phyloP scores from a whole-genome alignment of 2,113 vertebrate genomes.

The Varanus salvator region DNA sequence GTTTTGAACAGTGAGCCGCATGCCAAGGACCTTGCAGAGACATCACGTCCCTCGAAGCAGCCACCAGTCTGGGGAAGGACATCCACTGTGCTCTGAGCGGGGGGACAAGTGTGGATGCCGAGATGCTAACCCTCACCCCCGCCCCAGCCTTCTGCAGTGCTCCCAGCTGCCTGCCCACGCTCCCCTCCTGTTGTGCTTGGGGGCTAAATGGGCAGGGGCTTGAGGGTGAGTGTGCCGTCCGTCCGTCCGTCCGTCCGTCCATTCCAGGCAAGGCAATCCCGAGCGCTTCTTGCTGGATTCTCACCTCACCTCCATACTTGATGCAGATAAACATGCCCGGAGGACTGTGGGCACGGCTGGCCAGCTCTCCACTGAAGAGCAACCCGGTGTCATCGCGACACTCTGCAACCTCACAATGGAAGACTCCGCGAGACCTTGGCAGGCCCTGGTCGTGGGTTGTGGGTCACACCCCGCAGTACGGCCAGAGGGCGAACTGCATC shows the following conservation, averaged over 20 bases:
- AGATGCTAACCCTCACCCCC: neutral
- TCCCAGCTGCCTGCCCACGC: neutral
- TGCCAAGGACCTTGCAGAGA: neutral
- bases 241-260: neutral
- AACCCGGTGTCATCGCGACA: neutral
- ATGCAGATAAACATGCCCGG: slow-evolving; percentile 29
- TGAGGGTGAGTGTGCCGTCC: neutral
- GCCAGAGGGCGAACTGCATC: neutral
- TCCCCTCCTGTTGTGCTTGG: neutral
- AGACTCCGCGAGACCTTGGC: neutral
- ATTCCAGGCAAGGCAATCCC: neutral
- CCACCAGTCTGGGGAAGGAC: neutral
- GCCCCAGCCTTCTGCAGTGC: neutral
- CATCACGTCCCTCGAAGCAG: neutral
- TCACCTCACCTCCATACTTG: slow-evolving; percentile 29
- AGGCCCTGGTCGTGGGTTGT: too few relatives aligned
- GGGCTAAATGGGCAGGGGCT: neutral
- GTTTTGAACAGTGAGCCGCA: neutral
- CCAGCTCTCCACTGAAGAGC: neutral
- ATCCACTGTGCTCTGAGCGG: neutral
- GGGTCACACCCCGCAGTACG: neutral
- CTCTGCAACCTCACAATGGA: neutral
- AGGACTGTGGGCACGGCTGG: neutral
- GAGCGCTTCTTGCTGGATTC: neutral
- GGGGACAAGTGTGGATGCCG: neutral